These are phyloP conservation scores for Cyprinus carpio DNA, from an alignment of 2,113 vertebrate genomes.

Conservation along the genomic window DNA sequence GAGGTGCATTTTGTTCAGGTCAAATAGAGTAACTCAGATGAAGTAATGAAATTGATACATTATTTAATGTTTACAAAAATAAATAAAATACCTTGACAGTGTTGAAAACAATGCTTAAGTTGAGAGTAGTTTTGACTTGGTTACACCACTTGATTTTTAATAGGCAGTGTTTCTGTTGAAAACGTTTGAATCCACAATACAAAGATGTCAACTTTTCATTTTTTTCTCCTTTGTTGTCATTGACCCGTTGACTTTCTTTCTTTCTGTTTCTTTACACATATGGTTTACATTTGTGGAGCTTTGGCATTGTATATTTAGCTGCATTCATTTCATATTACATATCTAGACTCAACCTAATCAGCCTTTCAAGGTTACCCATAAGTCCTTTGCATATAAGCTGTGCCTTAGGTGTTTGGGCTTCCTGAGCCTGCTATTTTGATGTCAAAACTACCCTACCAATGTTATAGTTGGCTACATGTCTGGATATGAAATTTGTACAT, in stretches of 20 bases:
- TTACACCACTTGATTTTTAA: not conserved
- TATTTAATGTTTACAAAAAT: not conserved
- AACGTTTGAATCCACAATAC: not conserved
- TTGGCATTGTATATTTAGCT: not conserved
- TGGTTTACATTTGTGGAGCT: slow-evolving; percentile 5
- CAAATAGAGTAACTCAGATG: not conserved
- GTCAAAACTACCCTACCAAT: not conserved
- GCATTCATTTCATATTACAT: slow-evolving; percentile 1
- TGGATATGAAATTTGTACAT: not conserved
- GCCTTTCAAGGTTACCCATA: slow-evolving; percentile 45
- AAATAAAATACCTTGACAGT: not conserved
- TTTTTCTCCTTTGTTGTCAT: not conserved
- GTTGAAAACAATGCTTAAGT: not conserved
- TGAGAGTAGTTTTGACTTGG: not conserved
- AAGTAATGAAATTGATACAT: not conserved
- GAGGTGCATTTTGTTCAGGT: not conserved
- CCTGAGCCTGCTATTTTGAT: not conserved
- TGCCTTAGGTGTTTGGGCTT: slow-evolving; percentile 4
- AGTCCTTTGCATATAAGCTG: slow-evolving; percentile 23
- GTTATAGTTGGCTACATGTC: not conserved
- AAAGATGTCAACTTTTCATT: not conserved
- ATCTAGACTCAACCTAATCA: not conserved
- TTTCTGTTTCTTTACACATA: not conserved
- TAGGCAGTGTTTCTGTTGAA: not conserved
- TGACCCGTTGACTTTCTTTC: not conserved